Evolutionary conservation across 1,140 invertebrate genomes (phyloP), one percentile per base, ranked within the genome.

Genomic region (Drosophila arawakana): DNA sequence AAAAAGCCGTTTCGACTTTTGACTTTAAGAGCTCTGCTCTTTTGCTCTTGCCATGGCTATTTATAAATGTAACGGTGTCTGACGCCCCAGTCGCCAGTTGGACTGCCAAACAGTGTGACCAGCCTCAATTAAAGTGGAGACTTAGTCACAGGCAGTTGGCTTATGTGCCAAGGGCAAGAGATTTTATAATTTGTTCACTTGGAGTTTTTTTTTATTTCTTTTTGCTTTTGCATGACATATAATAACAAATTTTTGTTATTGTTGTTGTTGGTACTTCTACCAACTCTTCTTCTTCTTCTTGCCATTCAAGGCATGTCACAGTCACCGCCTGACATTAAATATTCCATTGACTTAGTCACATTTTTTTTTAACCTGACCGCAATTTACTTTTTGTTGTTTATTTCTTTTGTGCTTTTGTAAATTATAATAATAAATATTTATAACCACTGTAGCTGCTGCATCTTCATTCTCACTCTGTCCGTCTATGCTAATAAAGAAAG

Each of bases 101-200:
- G 18, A 43, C 55, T 59, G 62, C 35, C 21, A 60, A 43, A 44
- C 59, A 41, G 58, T 43, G 44, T n/a, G 41, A 61, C 52, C 63
- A 60, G 70, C 78, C 62, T 73, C 75, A 83, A 81, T 79, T 84
- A 78, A 89, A 73, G 50, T 55, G 25, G 46, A 78, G 78, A 21
- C 18, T 89, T 84, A 81, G 84, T 84, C 83, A 88, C 84, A 88
- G 77, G 69, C 70, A 58, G 39, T 67, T 71, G 66, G 49, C 74
- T 84, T 89, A 78, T 84, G 63, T 73, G 84, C 85, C 84, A 89
- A 89, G 84, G 84, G 84, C 78, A 78, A 60, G 34, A 66, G 58
- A 46, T 73, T 68, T 59, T 71, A 71, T 62, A 47, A 74, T 66
- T 30, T 43, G 21, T 72, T 67, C 30, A 61, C 57, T 66, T 52